Evolutionary conservation across 2,888 invertebrate species (phyloP).

Genomic region (Scaeva pyrastri): DNA sequence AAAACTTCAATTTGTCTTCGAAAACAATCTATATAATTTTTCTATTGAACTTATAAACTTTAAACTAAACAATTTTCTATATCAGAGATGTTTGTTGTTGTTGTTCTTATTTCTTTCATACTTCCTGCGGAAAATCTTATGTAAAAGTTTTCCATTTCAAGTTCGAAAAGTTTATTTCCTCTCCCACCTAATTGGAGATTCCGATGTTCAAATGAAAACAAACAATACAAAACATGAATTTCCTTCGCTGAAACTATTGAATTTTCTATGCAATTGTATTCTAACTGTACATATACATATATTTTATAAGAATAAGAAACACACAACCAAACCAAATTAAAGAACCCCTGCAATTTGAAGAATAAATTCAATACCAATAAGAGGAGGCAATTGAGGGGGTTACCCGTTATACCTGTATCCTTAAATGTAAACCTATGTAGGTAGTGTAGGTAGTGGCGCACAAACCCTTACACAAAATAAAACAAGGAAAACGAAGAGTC

Average conservation of each 20-base stretch:
- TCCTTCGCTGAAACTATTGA: conserved; percentile 25
- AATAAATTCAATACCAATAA: conserved; percentile 16
- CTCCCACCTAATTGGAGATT: conserved; percentile 52
- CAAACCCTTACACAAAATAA: no score
- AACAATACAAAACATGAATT: conserved; percentile 31
- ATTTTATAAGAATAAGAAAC: neutral
- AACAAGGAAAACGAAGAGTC: conserved; percentile 28
- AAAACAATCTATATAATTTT: neutral
- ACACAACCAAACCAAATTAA: neutral
- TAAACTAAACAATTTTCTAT: neutral
- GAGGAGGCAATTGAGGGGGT: no score
- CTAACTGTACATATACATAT: neutral
- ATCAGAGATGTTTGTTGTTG: neutral
- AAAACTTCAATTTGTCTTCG: neutral
- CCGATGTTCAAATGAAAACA: conserved; percentile 15
- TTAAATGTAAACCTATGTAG: no score
- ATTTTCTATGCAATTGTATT: conserved; percentile 13
- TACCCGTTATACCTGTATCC: no score
- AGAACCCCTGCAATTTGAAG: conserved; percentile 37
- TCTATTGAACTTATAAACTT: conserved; percentile 1
- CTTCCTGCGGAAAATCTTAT: conserved; percentile 14
- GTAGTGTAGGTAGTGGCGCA: no score
- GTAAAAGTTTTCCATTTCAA: conserved; percentile 37
- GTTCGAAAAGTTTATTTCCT: conserved; percentile 38
- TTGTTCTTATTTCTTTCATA: neutral